These are phyloP conservation scores for Philereme vetulata DNA, from an alignment of 2,888 invertebrate species.

Conservation along the genomic window DNA sequence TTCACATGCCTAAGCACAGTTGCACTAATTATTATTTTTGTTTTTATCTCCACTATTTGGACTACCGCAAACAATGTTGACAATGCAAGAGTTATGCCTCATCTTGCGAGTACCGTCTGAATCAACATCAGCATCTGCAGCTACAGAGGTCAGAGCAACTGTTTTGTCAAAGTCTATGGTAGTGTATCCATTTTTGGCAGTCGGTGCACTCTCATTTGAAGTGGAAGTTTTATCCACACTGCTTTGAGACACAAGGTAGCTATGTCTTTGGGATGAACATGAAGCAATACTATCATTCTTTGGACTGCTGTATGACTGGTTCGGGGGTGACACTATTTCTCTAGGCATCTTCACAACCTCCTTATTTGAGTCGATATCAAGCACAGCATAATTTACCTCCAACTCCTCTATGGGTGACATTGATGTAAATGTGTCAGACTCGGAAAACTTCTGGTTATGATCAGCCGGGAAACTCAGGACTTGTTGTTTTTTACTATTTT, in stretches of 20 bases:
- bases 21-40: conserved; percentile 34
- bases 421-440: conserved; percentile 73
- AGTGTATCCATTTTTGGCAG: conserved; percentile 87
- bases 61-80: conserved; percentile 79
- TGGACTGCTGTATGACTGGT: conserved; percentile 59
- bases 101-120: conserved; percentile 90
- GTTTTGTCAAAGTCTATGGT: conserved; percentile 98
- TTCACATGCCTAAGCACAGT: neutral
- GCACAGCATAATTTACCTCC: conserved; percentile 89
- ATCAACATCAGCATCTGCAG: conserved; percentile 87
- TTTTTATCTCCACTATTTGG: conserved; percentile 61
- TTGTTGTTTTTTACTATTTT: conserved; percentile 50
- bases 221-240: conserved; percentile 61
- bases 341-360: conserved; percentile 52
- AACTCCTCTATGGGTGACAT: conserved; percentile 72
- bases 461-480: conserved; percentile 52
- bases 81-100: conserved; percentile 89
- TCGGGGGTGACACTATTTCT: conserved; percentile 63
- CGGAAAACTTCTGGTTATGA: conserved; percentile 67
- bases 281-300: conserved; percentile 65
- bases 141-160: conserved; percentile 92
- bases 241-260: conserved; percentile 63
- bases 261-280: conserved; percentile 57
- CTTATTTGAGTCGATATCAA: conserved; percentile 88
- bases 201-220: conserved; percentile 83